Evolutionary conservation across 2,113 vertebrate species (phyloP).

Genomic region (Platycercus adscitus): DNA sequence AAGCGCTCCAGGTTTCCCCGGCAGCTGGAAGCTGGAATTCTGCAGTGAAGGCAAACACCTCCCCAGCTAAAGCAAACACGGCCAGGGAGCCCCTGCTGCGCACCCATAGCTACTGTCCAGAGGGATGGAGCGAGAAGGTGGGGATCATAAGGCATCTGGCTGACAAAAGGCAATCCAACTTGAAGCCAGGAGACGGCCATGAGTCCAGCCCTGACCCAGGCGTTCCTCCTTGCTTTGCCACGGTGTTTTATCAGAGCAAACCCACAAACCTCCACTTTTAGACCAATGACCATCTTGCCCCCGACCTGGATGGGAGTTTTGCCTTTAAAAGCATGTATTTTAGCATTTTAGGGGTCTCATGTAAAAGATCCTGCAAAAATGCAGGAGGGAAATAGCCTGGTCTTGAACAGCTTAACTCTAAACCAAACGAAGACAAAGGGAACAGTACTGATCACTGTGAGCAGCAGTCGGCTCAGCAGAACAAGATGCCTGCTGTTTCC

Average conservation of each 20-base stretch:
- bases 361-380: constrained; percentile 17
- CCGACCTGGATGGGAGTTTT: background rate
- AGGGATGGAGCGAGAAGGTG: background rate
- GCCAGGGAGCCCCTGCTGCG: constrained; percentile 1
- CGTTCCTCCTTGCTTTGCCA: background rate
- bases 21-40: constrained; percentile 49
- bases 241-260: background rate
- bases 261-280: background rate
- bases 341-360: background rate
- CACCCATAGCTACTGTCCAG: constrained; percentile 37
- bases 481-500: constrained; percentile 25
- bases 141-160: background rate
- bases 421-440: constrained; percentile 42
- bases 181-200: background rate
- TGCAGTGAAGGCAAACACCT: constrained; percentile 49
- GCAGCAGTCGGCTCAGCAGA: constrained; percentile 36
- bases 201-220: background rate
- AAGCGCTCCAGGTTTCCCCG: background rate
- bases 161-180: background rate
- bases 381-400: background rate
- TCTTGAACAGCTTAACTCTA: constrained; percentile 42
- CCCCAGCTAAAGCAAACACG: constrained; percentile 51
- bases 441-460: background rate
- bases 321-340: constrained; percentile 13
- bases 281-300: background rate